These are phyloP conservation scores for Nebria salina DNA, from an alignment of 2,888 invertebrate species.

Conservation along the genomic window DNA sequence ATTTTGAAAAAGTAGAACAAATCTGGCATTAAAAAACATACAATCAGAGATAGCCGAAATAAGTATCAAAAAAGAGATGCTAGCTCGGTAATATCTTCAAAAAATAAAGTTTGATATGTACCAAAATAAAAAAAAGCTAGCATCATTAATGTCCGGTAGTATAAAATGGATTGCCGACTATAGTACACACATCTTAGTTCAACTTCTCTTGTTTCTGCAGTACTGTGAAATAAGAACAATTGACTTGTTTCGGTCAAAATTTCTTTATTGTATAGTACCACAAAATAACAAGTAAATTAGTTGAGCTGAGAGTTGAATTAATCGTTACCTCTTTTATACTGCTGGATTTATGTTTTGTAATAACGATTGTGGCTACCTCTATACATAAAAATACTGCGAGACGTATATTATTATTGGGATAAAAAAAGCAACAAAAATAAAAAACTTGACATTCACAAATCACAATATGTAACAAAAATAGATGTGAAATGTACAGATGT, in stretches of 20 bases:
- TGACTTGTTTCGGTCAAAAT: too few species aligned
- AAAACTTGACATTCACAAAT: conserved; percentile 35
- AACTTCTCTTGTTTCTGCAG: too few species aligned
- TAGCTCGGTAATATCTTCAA: background rate
- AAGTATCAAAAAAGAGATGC: background rate
- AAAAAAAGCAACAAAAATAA: conserved; percentile 40
- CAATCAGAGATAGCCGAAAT: background rate
- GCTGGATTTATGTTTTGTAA: background rate
- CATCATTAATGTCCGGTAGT: too few species aligned
- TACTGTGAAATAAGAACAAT: too few species aligned
- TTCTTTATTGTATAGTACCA: too few species aligned
- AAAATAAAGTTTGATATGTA: background rate
- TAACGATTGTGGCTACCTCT: background rate
- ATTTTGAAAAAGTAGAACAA: conserved; percentile 11
- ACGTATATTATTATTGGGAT: background rate
- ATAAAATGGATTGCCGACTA: too few species aligned
- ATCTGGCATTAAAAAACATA: conserved; percentile 17
- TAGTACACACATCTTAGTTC: too few species aligned
- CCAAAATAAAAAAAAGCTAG: too few species aligned
- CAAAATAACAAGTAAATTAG: too few species aligned
- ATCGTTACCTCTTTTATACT: too few species aligned
- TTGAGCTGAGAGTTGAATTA: too few species aligned
- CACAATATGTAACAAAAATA: conserved; percentile 23
- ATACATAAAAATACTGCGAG: background rate
- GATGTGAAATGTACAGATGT: conserved; percentile 26